Base-by-base conservation (phyloP, 2,888 invertebrate genomes). In the Brenthis daphne region DNA sequence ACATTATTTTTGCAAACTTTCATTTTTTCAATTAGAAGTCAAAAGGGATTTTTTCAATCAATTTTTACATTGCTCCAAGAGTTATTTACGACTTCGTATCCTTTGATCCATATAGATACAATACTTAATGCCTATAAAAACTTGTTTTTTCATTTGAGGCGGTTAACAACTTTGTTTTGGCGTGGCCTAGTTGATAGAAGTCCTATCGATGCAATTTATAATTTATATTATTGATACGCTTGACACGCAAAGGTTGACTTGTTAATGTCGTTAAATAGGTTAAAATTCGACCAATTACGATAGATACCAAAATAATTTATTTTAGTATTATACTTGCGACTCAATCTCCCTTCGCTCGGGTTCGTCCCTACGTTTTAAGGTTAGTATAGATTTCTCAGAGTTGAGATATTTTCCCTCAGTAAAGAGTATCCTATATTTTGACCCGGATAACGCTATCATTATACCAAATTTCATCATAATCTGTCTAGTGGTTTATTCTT, bases 171-270 rank as follows among this genome's bases (percentile, higher is more conserved):
- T 63, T 69, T 65, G 51, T 64, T 67, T 64, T 63, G 55, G 69
- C 57, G 64, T 65, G 69, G 55, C 72, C 72, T 69, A 69, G 67
- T 69, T 69, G 61, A 72, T 69, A 65, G 67, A 71, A 69, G 69
- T 67, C 69, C 48, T 72, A 67, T 63, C 24, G 61, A 67, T 61
- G 67, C 69, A 55, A 63, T 69, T 72, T 50, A 63, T 66, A 58
- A 56, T 67, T 66, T 16, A n/a, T 50, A 16, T 33, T 12, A 60
- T 29, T 56, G 24, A 60, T 64, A 65, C 43, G 50, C 3, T 64
- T 47, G 48, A 58, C 57, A 64, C 47, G 63, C 63, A 50, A 68
- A 68, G 68, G 65, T 71, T 66, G 54, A 67, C 51, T 64, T 51
- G n/a, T 54, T 16, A n/a, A 6, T 56, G 11, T 8, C 29, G n/a